phyloP scores from a whole-genome alignment of 2,888 invertebrate genomes.

The Lycophotia porphyrea region DNA sequence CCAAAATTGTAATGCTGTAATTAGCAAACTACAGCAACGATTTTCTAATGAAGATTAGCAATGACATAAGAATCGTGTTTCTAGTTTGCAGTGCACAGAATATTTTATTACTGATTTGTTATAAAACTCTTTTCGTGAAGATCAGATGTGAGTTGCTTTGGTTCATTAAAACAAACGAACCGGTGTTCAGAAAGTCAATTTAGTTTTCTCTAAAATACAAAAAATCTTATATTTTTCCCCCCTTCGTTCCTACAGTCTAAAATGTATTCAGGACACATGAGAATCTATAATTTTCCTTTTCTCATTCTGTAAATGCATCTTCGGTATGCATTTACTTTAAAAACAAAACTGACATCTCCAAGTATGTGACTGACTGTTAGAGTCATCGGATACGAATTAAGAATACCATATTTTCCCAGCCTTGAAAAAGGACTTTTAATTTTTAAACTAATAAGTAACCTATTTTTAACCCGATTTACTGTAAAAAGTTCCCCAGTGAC shows the following conservation, averaged over 20 bases:
- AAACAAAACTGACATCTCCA: neutral
- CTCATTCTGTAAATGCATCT: neutral
- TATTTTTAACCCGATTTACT: conserved; percentile 51
- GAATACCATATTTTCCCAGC: conserved; percentile 16
- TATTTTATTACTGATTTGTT: too few relatives aligned
- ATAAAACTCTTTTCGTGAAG: too few relatives aligned
- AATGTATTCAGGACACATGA: neutral
- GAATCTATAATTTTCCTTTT: neutral
- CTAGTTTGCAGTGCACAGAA: neutral
- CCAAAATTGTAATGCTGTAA: conserved; percentile 47
- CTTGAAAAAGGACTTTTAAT: conserved; percentile 21
- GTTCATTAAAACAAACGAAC: neutral
- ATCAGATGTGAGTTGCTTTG: neutral
- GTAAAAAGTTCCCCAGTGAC: conserved; percentile 38
- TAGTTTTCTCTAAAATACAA: neutral
- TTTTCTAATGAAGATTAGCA: conserved; percentile 31
- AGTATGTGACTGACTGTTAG: neutral
- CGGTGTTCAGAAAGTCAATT: neutral
- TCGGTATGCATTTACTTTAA: neutral
- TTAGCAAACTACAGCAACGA: conserved; percentile 31
- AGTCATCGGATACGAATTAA: neutral
- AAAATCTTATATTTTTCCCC: neutral
- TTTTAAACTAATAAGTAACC: conserved; percentile 23
- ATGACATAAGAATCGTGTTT: conserved; percentile 30
- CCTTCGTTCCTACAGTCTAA: neutral